Percentiles rank a stretch among this genome's conserved stretches.
These are phyloP conservation scores for Megalops atlanticus DNA, from an alignment of 2,113 vertebrate species.

Conservation along the genomic window DNA sequence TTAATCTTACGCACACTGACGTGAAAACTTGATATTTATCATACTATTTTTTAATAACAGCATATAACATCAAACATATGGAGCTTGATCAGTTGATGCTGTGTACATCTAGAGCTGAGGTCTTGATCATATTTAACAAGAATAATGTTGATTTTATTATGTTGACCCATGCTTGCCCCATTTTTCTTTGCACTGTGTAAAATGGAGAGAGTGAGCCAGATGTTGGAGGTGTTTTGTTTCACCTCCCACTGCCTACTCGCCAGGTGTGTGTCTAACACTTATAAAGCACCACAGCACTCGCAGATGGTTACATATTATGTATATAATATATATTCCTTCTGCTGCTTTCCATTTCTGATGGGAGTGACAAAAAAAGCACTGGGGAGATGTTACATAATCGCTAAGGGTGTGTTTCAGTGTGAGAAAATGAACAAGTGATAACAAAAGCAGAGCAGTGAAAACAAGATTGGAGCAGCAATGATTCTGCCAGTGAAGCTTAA, in stretches of 20 bases:
- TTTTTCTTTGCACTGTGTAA: neutral
- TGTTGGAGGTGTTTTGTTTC: neutral
- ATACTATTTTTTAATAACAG: neutral
- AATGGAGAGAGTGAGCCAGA: neutral
- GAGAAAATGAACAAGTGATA: neutral
- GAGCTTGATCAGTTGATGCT: neutral
- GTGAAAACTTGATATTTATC: neutral
- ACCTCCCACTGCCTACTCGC: neutral
- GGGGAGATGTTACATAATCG: constrained; percentile 19
- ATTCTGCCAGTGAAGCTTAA: neutral
- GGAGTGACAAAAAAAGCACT: neutral
- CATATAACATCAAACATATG: neutral
- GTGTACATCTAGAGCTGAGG: neutral
- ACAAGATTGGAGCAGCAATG: neutral
- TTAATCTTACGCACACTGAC: neutral
- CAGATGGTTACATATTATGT: neutral
- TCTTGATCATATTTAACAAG: neutral
- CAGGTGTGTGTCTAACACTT: constrained; percentile 17
- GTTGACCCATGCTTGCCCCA: neutral
- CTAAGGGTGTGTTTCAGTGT: constrained; percentile 7
- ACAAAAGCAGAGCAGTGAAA: neutral
- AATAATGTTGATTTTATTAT: neutral
- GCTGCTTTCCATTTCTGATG: neutral
- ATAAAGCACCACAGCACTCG: constrained; percentile 12
- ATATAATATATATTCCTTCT: neutral